phyloP scores from a whole-genome alignment of 1,140 invertebrate genomes.

The Cepaea nemoralis region DNA sequence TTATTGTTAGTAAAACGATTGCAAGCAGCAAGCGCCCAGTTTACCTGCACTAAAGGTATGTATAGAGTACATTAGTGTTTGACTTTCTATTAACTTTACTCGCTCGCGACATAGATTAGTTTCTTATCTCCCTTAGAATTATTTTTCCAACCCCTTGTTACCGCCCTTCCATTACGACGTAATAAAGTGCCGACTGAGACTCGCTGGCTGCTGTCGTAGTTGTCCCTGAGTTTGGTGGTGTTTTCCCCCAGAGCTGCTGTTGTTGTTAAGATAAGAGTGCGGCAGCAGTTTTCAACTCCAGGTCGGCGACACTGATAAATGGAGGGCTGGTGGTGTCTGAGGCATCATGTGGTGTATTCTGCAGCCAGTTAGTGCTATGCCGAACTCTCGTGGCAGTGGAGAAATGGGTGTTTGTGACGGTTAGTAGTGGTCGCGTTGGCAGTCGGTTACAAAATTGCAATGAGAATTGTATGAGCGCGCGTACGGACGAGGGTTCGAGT shows the following conservation, averaged over 20 bases:
- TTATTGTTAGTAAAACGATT: too few species aligned
- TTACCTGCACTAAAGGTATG: too few species aligned
- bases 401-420: too few species aligned
- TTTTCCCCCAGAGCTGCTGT: not conserved
- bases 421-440: too few species aligned
- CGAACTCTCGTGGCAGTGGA: too few species aligned
- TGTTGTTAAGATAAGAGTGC: conserved; percentile 3
- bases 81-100: not conserved
- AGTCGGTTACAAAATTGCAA: too few species aligned
- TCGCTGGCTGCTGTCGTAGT: not conserved
- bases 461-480: too few species aligned
- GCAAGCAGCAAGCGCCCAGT: too few species aligned
- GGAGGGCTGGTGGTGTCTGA: not conserved
- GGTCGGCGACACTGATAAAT: conserved; percentile 13
- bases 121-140: not conserved
- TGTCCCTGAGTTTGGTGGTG: not conserved
- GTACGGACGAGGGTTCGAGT: too few species aligned
- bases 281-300: not conserved
- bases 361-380: too few species aligned
- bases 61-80: not conserved
- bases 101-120: not conserved
- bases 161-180: not conserved
- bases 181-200: not conserved
- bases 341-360: too few species aligned
- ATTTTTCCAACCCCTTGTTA: not conserved